Base-by-base conservation (phyloP, 2,797 vertebrate species). In the Lindbergichthys nudifrons region DNA sequence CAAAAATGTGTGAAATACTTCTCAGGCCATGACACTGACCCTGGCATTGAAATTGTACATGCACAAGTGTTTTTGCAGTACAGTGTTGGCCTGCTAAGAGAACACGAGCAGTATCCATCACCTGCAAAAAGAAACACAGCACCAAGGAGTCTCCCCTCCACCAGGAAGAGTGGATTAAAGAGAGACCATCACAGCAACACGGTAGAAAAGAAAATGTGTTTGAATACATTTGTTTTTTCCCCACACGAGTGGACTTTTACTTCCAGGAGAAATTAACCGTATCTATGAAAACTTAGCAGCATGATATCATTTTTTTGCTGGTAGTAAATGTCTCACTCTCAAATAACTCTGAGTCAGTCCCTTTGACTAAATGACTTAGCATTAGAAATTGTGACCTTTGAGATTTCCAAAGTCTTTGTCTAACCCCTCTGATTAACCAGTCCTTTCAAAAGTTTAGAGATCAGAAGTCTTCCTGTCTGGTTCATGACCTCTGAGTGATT, bases 31-130 rank as follows among this genome's bases (percentile, higher is more conserved):
- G 36, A 69, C 52, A 70, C 53, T 3, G 14, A 70, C 51, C 63
- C 59, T 54, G 32, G 66, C 62, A 7, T 61, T 62, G 3, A 81
- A 62, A 73, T 70, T 70, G 59, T 45, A 47, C 72, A 80, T 82
- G 72, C 69, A 76, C 10, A 6, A 52, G 63, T 70, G 67, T 80
- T 74, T 80, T 54, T 60, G 67, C 10, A 43, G 11, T 19, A 9
- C 51, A 66, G 66, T 19, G 45, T 4, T 39, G 39, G 54, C 10
- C 42, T 41, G 65, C 73, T 14, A 26, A 67, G 64, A 73, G 18
- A 19, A 73, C 23, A 26, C 9, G 41, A 58, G 59, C 43, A 67
- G 61, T 21, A 64, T 85, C 87, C 84, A 67, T 87, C 88, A 86
- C 74, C 88, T 79, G 71, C 21, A 73, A 65, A 69, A 56, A 76